phyloP scores from a whole-genome alignment of 1,140 invertebrate species.

The Paralvinella palmiformis region DNA sequence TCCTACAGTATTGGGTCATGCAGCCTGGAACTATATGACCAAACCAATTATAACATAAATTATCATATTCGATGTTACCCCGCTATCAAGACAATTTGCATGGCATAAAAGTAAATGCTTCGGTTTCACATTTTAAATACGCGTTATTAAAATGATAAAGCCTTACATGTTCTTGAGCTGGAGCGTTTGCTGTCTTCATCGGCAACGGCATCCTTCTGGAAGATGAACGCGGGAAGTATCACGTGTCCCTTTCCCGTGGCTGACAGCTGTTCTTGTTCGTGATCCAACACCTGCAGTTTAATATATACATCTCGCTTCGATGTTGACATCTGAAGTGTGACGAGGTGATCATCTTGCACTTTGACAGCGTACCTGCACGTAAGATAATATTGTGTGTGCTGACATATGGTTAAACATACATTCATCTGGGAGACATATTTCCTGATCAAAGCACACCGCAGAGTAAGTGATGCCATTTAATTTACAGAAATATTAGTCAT shows the following conservation, averaged over 20 bases:
- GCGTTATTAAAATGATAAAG: too few relatives aligned
- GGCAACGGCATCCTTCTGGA: constrained; percentile 34
- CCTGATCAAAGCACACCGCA: too few relatives aligned
- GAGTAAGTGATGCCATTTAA: too few relatives aligned
- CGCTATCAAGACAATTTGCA: too few relatives aligned
- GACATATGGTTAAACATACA: neutral
- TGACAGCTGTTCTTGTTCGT: constrained; percentile 41
- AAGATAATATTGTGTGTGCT: neutral
- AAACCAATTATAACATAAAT: too few relatives aligned
- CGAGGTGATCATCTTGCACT: constrained; percentile 44
- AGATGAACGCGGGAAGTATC: constrained; percentile 44
- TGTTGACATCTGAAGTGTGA: constrained; percentile 44
- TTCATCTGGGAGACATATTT: too few relatives aligned
- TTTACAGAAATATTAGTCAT: too few relatives aligned
- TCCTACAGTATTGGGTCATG: too few relatives aligned
- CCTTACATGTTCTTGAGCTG: neutral
- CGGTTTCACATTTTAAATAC: too few relatives aligned
- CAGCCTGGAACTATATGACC: too few relatives aligned
- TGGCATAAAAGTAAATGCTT: too few relatives aligned
- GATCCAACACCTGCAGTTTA: constrained; percentile 42
- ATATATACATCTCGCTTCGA: constrained; percentile 49
- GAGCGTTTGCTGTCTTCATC: neutral
- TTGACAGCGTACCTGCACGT: constrained; percentile 41
- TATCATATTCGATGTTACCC: too few relatives aligned
- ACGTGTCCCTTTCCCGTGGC: constrained; percentile 46